Evolutionary conservation across 2,797 vertebrate genomes (phyloP), one percentile per base, ranked within the genome.

Genomic region (Mormyrops boulengeri): DNA sequence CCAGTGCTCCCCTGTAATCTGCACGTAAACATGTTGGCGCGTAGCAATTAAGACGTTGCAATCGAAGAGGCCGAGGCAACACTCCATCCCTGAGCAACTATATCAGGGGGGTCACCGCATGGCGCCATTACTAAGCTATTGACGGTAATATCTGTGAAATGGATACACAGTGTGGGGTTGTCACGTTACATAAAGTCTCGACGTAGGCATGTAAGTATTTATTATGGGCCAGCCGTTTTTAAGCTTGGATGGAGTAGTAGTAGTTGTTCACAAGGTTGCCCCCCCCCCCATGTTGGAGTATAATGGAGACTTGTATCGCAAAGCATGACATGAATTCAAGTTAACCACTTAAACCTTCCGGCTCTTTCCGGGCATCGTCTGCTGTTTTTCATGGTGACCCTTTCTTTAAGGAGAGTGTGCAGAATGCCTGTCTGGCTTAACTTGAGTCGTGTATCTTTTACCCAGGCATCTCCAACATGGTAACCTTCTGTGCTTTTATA

Each of bases 71-170:
- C 12, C 1, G 14, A 80, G 44, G 49, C 6, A n/a, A 80, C 17
- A 4, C 44, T 49, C 14, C 7, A 7, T 49, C 88, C 47, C 5
- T 14, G 88, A 69, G 49, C 88, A 2, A 5, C 5, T 26, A 38
- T 26, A 41, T 49, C 22, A 3, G 38, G 0, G 88, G 88, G 69
- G 88, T 80, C 88, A 8, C 44, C 2, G 30, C 66, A 41, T 80
- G 88, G 73, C 69, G 26, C 49, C 30, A 14, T 22, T 12, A 1
- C 88, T 34, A 19, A 30, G 88, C 88, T 80, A 88, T 88, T 53
- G 66, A 88, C 47, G 30, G 47, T 77, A 88, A 88, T 80, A 88
- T 88, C 88, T 88, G 88, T 52, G 88, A 88, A 88, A 26, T 80
- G 34, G 49, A 53, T 52, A 26, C 85, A 60, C 52, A 60, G 52